Base-by-base conservation (phyloP, 2,888 invertebrate genomes). In the Limnephilus rhombicus region DNA sequence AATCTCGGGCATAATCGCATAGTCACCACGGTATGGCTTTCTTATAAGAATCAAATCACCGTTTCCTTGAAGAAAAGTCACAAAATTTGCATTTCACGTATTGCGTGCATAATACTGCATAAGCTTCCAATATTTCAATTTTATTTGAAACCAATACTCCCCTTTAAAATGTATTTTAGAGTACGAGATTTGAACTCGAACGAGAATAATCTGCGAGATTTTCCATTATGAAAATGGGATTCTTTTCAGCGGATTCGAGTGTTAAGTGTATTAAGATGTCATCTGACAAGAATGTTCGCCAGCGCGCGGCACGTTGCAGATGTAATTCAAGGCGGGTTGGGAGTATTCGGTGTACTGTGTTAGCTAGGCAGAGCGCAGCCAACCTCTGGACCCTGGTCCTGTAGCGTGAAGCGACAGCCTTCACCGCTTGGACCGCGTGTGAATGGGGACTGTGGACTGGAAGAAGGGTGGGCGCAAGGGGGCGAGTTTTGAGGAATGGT, bases 331-430 rank as follows among this genome's bases (percentile, higher is more conserved):
- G 82, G 82, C 45, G 90, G 90, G 90, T 90, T 34, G 83, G 68
- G 83, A 18, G 68, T 68, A 18, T 24, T 18, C 68, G 18, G 24
- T 68, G 68, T 24, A 68, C 68, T 24, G n/a, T 68, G 24, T n/a
- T 68, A 24, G 24, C n/a, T 68, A 24, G 24, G 68, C 68, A 68
- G 24, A 7, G 53, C 4, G 53, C 15, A 53, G 18, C 53, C 85
- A 53, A 53, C 53, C 85, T 68, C 85, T 37, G 37, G 85, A 68
- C 83, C 49, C 49, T 82, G 34, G 85, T 29, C 90, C 37, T 85
- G 92, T 91, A 92, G 86, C 93, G 81, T 93, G 91, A 93, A 89
- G 91, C 93, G 93, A 92, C 93, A 91, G 89, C 45, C 37, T 49
- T 82, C 49, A 81, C 49, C 34, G 90, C 68, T n/a, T 68, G 68